Percentiles rank a stretch among this genome's conserved stretches.
Conservation (phyloP, 2,113 vertebrate species). For the Tauraco erythrolophus region DNA sequence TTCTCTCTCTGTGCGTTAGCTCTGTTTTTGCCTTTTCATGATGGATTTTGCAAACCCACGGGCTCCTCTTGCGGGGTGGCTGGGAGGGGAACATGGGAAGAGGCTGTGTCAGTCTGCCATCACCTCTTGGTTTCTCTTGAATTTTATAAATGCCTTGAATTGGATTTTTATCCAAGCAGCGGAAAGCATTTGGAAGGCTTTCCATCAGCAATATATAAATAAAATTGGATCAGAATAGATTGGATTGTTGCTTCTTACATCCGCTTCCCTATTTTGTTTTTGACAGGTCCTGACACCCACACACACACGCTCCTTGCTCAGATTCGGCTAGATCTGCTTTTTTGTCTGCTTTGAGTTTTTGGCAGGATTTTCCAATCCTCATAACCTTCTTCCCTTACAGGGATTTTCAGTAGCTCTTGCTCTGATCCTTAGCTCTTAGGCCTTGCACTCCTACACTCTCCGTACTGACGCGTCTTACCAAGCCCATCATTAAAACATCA, state of each 20-base stretch:
- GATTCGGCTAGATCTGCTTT: neutral
- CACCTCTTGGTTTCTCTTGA: neutral
- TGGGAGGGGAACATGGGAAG: neutral
- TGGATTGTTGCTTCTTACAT: constrained; percentile 49
- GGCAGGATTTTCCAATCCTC: constrained; percentile 1
- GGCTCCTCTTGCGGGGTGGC: neutral
- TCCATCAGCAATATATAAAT: constrained; percentile 33
- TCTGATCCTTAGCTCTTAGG: neutral
- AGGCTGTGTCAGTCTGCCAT: neutral
- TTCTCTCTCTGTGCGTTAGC: neutral
- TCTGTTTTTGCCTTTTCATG: neutral
- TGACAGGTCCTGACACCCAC: constrained; percentile 57
- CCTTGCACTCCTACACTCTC: neutral
- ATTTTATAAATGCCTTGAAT: neutral
- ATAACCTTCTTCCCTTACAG: neutral
- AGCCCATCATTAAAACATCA: neutral
- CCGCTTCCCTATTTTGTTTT: constrained; percentile 16
- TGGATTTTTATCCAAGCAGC: constrained; percentile 22
- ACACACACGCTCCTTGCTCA: neutral
- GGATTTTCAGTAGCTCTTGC: neutral
- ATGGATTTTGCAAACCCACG: neutral
- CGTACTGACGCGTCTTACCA: neutral
- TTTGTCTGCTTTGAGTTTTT: neutral
- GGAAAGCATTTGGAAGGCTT: constrained; percentile 7
- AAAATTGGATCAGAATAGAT: constrained; percentile 58